Evolutionary conservation across 2,888 invertebrate genomes (phyloP), one percentile per base, ranked within the genome.

Genomic region (Formica aserva): DNA sequence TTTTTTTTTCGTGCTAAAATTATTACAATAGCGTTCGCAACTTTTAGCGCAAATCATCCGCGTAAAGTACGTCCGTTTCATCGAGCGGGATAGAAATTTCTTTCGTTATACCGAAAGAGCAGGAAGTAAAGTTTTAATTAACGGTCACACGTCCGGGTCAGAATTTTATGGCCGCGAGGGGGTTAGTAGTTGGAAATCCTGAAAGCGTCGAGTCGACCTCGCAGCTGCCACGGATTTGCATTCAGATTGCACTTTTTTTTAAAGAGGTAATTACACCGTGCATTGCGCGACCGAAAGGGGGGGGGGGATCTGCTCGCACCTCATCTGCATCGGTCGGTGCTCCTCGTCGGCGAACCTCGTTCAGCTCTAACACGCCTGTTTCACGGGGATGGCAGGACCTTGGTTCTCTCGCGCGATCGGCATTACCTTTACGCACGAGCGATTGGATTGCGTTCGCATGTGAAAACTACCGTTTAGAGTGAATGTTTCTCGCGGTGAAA

Each of bases 181-280:
- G 83, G 83, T 85, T 71, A 60, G 77, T 77, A 84, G 91, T 88
- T 89, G 90, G 91, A 89, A 91, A 93, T 92, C 87, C 91, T 89
- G 90, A 91, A 91, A 92, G 91, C 91, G 90, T 84, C 88, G 87
- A 89, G 86, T 86, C 88, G 91, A 86, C 88, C 92, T 92, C 91
- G 92, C 92, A 93, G 92, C 92, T 93, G 93, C 92, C 91, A 86
- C 90, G 92, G 92, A 94, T 94, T 94, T 94, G 94, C 94, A 94
- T 94, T 94, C 92, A 94, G 92, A 94, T 94, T 94, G 92, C 93
- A 89, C 92, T 92, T 92, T 92, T 92, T 87, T 89, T 91, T 89
- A 80, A 91, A 90, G 90, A 90, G 92, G 92, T 92, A 93, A 94
- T 93, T 93, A 92, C 90, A 89, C 81, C 80, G 67, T 71, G 87